Evolutionary conservation across 2,113 vertebrate species (phyloP).

Genomic region (Serinus canaria): DNA sequence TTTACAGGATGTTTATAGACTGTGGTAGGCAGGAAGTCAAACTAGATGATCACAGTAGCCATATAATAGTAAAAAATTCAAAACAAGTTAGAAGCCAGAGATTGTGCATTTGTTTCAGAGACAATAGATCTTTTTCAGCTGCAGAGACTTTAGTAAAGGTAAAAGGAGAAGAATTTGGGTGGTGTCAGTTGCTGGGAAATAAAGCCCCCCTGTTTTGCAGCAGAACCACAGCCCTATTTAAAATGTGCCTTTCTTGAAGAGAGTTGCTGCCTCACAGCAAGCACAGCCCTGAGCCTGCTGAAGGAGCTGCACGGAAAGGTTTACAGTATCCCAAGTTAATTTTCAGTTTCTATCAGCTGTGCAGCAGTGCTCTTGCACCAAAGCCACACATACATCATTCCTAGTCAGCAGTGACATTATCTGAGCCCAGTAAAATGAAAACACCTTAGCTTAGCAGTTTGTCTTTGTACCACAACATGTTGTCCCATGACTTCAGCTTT

Average conservation of each 20-base stretch:
- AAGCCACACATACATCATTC: not conserved
- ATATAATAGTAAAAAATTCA: constrained; percentile 40
- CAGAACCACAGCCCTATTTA: not conserved
- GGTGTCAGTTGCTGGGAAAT: not conserved
- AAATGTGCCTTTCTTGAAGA: not conserved
- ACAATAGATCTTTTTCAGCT: constrained; percentile 34
- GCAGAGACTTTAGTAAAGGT: not conserved
- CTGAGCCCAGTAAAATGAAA: not conserved
- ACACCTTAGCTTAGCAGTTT: constrained; percentile 12
- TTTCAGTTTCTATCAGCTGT: not conserved
- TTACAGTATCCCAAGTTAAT: not conserved
- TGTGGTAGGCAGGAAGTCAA: not conserved
- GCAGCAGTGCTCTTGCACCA: not conserved
- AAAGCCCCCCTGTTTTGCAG: not conserved
- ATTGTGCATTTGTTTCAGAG: constrained; percentile 19
- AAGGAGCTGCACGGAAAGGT: not conserved
- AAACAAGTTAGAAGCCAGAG: constrained; percentile 57
- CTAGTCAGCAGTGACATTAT: not conserved
- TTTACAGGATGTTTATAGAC: constrained; percentile 68
- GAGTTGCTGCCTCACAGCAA: not conserved
- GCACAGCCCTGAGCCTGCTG: not conserved
- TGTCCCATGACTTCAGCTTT: not conserved
- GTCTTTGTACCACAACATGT: not conserved
- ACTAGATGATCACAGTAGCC: constrained; percentile 46
- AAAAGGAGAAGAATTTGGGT: not conserved